These are phyloP conservation scores for Ectemnius lituratus DNA, from an alignment of 2,888 invertebrate species.

Conservation along the genomic window DNA sequence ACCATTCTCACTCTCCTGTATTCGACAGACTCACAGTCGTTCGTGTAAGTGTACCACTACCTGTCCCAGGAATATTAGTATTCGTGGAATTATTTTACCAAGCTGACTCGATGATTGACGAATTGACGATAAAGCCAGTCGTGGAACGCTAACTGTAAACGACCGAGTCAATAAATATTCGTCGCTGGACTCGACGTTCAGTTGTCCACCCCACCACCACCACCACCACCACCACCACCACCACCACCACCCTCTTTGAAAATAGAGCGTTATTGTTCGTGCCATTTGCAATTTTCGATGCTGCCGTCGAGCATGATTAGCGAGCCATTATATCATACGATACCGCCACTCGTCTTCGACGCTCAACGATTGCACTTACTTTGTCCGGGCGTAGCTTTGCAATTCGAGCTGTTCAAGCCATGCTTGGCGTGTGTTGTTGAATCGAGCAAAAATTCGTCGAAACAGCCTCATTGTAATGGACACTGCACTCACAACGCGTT, in stretches of 20 bases:
- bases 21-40: no score
- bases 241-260: background rate
- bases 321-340: no score
- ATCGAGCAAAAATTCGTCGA: no score
- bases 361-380: background rate
- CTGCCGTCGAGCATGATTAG: no score
- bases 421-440: no score
- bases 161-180: slow-evolving; percentile 2
- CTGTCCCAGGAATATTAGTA: background rate
- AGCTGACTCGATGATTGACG: slow-evolving; percentile 13
- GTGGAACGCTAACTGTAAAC: background rate
- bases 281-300: no score
- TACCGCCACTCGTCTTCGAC: no score
- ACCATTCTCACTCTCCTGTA: background rate
- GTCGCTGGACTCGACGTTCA: background rate
- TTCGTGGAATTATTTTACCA: slow-evolving; percentile 13
- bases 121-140: slow-evolving; percentile 14
- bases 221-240: background rate
- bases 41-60: background rate
- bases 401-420: no score
- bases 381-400: background rate
- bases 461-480: no score
- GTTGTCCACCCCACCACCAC: background rate
- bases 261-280: background rate
- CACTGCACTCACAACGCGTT: no score